Evolutionary conservation across 2,113 vertebrate species (phyloP).

Genomic region (Peucedramus taeniatus): DNA sequence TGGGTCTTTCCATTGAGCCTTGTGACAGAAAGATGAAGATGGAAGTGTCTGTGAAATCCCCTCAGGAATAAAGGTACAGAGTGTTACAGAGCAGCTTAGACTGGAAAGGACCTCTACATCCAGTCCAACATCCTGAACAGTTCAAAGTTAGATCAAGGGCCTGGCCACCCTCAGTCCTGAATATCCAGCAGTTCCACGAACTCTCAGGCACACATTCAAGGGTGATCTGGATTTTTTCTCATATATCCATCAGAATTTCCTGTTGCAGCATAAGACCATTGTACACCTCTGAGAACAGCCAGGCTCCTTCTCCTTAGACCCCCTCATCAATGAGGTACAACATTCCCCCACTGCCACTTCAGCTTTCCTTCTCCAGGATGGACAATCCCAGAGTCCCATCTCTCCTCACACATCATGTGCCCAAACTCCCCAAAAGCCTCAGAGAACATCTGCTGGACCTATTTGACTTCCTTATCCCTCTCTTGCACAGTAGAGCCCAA

Average conservation of each 20-base stretch:
- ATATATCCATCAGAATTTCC: not conserved
- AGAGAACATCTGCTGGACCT: not conserved
- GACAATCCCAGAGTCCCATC: not conserved
- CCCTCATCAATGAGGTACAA: accelerated
- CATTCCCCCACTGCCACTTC: not conserved
- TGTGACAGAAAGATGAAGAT: not conserved
- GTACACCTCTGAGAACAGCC: not conserved
- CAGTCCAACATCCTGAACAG: not conserved
- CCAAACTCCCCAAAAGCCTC: not conserved
- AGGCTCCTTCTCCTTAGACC: not conserved
- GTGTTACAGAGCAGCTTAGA: not conserved
- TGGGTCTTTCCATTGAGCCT: not conserved
- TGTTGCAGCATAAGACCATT: not conserved
- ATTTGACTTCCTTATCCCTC: not conserved
- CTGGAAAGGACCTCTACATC: not conserved
- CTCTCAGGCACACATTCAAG: not conserved
- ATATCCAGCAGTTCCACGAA: not conserved
- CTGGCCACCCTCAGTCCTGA: no score
- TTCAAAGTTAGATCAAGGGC: not conserved
- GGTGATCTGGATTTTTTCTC: not conserved
- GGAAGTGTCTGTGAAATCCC: not conserved
- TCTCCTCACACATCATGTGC: not conserved
- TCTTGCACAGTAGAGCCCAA: not conserved
- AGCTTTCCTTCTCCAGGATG: not conserved
- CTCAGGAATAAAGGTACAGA: not conserved